Evolutionary conservation across 2,113 vertebrate species (phyloP), one percentile per base, ranked within the genome.

Genomic region (rabbit (Oryctolagus cuniculus)): DNA sequence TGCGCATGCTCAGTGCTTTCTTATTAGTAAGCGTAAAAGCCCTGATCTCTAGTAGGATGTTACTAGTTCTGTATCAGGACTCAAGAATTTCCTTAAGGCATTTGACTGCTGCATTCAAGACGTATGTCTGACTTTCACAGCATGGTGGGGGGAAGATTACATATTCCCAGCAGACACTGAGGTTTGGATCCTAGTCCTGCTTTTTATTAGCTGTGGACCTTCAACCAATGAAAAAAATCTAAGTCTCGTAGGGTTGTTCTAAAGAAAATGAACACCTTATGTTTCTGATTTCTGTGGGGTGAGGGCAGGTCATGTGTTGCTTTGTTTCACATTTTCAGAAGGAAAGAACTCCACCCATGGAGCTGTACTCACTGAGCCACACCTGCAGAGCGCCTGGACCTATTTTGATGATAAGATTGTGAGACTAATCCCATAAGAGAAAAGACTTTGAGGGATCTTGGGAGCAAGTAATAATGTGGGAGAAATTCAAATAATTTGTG

Each of bases 211-310:
- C 4, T 44, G 10, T 53, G 3, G 11, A 72, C 25, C 24, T 6
- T 29, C 8, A 22, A 31, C 36, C 29, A 44, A 36, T 1, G 17
- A 3, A 10, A 15, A 13, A 77, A 15, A 1, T 16, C 10, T 51
- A 17, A 19, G 34, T 34, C 17, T 27, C 1, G 34, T 3, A 16
- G 22, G 22, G 4, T n/a, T 16, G 27, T 17, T 12, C 8, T 31
- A 5, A 49, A 53, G 72, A 58, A 77, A 85, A 27, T 31, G n/a
- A 36, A 24, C 27, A 83, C 5, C 22, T 31, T 7, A n/a, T n/a
- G n/a, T n/a, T n/a, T n/a, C n/a, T n/a, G 0, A 6, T 38, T 22
- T 58, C 15, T 38, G 49, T 7, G 15, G 19, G 9, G 6, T 1
- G 0, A 31, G 24, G 15, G 29, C 8, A 19, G 34, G n/a, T 5